phyloP scores from a whole-genome alignment of 2,113 vertebrate genomes.

The cattle (Bos taurus) region DNA sequence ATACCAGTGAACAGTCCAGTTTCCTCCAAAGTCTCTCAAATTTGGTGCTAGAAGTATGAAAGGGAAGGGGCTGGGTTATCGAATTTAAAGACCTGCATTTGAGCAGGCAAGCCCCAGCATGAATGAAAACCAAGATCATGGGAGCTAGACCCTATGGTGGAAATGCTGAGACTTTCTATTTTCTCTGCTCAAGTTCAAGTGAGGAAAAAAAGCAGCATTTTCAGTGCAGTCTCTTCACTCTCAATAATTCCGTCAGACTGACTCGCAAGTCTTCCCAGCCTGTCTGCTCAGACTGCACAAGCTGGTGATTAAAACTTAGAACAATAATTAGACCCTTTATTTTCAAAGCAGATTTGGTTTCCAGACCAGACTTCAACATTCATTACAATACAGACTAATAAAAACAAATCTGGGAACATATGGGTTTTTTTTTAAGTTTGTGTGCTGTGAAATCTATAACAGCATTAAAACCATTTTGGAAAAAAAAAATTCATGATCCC shows the following conservation, averaged over 20 bases:
- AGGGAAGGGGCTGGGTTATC: accelerated
- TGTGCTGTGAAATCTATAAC: slow-evolving; percentile 43
- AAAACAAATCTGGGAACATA: slow-evolving; percentile 58
- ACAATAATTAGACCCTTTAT: slow-evolving; percentile 56
- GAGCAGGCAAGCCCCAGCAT: no score
- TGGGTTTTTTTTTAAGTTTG: slow-evolving; percentile 26
- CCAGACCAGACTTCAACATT: slow-evolving; percentile 48
- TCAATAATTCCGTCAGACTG: background rate
- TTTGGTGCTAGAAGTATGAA: background rate
- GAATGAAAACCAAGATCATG: background rate
- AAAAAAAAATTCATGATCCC: background rate
- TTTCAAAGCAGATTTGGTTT: slow-evolving; percentile 63
- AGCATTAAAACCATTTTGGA: background rate
- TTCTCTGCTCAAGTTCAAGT: background rate
- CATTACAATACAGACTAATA: slow-evolving; percentile 58
- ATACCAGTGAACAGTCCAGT: background rate
- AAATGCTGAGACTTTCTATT: background rate
- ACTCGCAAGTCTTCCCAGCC: background rate
- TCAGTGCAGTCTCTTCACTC: background rate
- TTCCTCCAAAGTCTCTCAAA: background rate
- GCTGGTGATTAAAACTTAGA: slow-evolving; percentile 66
- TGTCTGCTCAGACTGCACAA: slow-evolving; percentile 7
- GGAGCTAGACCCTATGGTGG: background rate
- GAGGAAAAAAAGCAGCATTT: background rate
- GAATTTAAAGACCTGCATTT: background rate